Base-by-base conservation (phyloP, 2,888 invertebrate species). In the Sphinx pinastri region DNA sequence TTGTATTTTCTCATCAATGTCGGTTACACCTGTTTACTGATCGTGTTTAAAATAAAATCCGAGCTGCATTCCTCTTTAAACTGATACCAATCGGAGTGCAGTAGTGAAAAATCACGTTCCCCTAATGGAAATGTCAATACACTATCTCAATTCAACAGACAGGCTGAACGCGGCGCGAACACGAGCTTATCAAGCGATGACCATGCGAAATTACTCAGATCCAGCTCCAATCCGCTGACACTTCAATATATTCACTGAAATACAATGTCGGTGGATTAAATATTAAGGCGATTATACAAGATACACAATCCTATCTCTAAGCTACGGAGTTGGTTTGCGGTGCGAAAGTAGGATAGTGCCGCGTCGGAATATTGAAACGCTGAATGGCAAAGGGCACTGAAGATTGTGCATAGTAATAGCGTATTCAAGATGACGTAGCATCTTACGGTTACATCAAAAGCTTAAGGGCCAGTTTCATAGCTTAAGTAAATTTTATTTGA, bases 41-140 rank as follows among this genome's bases (percentile, higher is more conserved):
- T 63, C 47, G 19, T 19, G 19, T 63, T 47, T 49, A 13, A 19
- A 12, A 63, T 49, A 19, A 63, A 5, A 63, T 49, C 63, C 19
- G 13, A 49, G 13, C 49, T 63, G 49, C 49, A 63, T 47, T 52
- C 70, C 31, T 31, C 16, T 54, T 31, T 25, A 25, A 51, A 67
- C 58, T n/a, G 54, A 63, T 47, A 68, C 58, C 14, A 52, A 70
- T 59, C 52, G 54, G 51, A 52, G 19, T 52, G 54, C 54, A 45
- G 69, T 69, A 45, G 45, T 54, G 45, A 54, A 63, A 60, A 69
- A 54, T 69, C 69, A 63, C 63, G 25, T 54, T 69, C 69, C 45
- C 68, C 68, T 75, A 73, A 72, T 73, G 71, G 71, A 72, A 72
- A 73, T 72, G 71, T 73, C 75, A 71, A 71, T 71, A 72, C 70